Percentiles rank a stretch among this genome's conserved stretches.
Conservation (phyloP, 2,888 invertebrate genomes). For the Idaea biselata region DNA sequence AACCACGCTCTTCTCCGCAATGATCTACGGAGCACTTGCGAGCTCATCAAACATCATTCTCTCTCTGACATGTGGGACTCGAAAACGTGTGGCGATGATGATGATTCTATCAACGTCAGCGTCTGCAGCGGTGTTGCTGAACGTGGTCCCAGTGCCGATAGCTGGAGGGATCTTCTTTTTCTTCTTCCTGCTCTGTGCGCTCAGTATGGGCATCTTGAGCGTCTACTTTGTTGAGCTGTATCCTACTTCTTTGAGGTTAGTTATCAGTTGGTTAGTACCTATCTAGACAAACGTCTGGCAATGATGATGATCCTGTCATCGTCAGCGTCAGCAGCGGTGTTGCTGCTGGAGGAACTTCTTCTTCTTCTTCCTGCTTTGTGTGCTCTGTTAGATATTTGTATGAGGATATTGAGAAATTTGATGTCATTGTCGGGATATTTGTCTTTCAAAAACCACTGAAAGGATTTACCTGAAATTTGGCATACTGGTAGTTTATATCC, state of each 20-base stretch:
- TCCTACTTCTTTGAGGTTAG: conserved; percentile 70
- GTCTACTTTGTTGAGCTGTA: conserved; percentile 75
- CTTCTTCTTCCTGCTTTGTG: too few relatives aligned
- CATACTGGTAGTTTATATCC: too few relatives aligned
- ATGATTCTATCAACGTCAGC: conserved; percentile 55
- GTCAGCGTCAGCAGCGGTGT: too few relatives aligned
- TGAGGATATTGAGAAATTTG: too few relatives aligned
- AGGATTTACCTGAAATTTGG: too few relatives aligned
- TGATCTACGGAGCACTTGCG: conserved; percentile 69
- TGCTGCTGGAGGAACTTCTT: too few relatives aligned
- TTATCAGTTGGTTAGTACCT: neutral
- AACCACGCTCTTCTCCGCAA: conserved; percentile 68
- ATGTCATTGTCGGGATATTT: too few relatives aligned
- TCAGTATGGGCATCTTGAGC: conserved; percentile 70
- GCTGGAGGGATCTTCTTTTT: conserved; percentile 73
- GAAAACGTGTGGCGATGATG: conserved; percentile 67
- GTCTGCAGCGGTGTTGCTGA: conserved; percentile 54
- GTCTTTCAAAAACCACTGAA: too few relatives aligned
- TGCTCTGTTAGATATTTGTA: too few relatives aligned
- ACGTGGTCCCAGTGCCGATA: conserved; percentile 57
- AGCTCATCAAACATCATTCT: conserved; percentile 62
- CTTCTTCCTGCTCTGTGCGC: conserved; percentile 66
- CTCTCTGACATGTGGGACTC: conserved; percentile 64
- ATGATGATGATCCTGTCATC: too few relatives aligned
- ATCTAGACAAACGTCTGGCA: too few relatives aligned